Evolutionary conservation across 1,140 invertebrate species (phyloP), one percentile per base, ranked within the genome.

Genomic region (Eumeta japonica): DNA sequence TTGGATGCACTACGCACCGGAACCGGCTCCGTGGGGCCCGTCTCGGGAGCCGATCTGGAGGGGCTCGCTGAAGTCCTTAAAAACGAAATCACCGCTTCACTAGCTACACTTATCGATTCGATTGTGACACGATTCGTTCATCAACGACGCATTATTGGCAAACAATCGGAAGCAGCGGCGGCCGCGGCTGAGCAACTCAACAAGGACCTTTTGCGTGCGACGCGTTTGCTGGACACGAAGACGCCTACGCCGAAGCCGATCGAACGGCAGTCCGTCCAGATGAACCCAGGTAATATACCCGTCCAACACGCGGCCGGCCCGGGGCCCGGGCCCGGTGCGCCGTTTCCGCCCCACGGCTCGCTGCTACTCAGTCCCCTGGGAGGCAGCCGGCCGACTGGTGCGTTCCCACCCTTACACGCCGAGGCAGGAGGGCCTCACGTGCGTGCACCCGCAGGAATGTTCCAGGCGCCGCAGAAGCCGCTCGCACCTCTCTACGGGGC

Each of bases 31-130:
- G 67, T 71, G 31, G 80, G 80, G 37, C 76, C 84, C 17, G 80
- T 85, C 44, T 83, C 83, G 1, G 84, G 83, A 15, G 79, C 84
- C 10, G 91, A 94, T 58, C 76, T 94, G 1, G 90, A 95, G 68
- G 86, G 88, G 32, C 75, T 95, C 28, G 89, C 90, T 3, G 91
- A 95, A 50, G 84, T 88, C 29, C 79, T 96, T 1, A 96, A 96
- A 75, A 85, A 83, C 20, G 92, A 96, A 78, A 89, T 96, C 39
- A 87, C 87, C 10, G 83, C 89, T 35, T 91, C 88, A 3, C 62
- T 94, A 28, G 83, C 86, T 3, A 87, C 85, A 40, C 75, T 94
- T n/a, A 90, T 96, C 41, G 93, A 96, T 67, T 88, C 85, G 7
- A 89, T 94, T 35, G 81, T 96, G 29, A 84, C 84, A 10, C 82